These are phyloP conservation scores for Aspidapion aeneum DNA, from an alignment of 2,888 invertebrate species.

Conservation along the genomic window DNA sequence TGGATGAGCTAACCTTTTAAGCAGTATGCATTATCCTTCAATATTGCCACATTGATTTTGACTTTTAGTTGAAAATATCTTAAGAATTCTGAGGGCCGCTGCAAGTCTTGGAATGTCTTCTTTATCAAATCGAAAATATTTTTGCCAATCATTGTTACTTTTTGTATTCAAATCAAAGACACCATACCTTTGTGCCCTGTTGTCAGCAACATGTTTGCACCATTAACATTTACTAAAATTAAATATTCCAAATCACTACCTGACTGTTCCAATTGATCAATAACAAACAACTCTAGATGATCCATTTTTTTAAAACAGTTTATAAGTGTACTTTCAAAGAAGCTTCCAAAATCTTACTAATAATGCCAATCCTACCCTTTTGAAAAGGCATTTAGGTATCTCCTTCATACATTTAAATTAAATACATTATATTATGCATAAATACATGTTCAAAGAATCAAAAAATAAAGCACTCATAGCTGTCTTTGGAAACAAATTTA, in stretches of 20 bases:
- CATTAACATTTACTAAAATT: neutral
- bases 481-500: no score
- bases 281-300: neutral
- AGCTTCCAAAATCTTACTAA: neutral
- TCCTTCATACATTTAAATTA: no score
- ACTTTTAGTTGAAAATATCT: conserved; percentile 7
- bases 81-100: conserved; percentile 12
- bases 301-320: neutral
- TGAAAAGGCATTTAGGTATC: neutral
- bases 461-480: no score
- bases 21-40: conserved; percentile 16
- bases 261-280: neutral
- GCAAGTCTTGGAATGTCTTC: conserved; percentile 10
- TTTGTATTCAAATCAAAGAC: conserved; percentile 7
- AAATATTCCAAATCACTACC: neutral
- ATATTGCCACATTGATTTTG: conserved; percentile 6
- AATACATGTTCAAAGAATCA: no score
- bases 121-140: conserved; percentile 15
- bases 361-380: neutral
- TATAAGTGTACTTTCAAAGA: neutral
- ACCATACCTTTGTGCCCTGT: neutral
- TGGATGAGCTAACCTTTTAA: conserved; percentile 20
- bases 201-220: neutral
- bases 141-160: conserved; percentile 11
- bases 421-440: no score